phyloP scores from a whole-genome alignment of 2,888 invertebrate genomes.

The Vesta saturnalis region DNA sequence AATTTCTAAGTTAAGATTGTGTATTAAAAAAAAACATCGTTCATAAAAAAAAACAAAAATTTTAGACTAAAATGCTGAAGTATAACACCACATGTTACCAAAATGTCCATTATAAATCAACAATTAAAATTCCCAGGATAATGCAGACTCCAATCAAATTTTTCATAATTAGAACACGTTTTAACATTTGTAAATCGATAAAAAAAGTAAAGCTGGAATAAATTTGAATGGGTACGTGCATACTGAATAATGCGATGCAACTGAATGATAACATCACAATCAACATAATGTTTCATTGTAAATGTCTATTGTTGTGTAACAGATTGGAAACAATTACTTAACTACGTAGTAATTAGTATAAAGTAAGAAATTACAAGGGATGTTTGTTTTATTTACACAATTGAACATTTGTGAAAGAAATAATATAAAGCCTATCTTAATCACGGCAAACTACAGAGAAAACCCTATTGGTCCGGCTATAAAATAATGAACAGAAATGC shows the following conservation, averaged over 20 bases:
- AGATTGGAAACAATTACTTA: background rate
- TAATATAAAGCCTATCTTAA: conserved; percentile 21
- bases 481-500: conserved; percentile 45
- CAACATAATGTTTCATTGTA: background rate
- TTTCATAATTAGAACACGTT: conserved; percentile 22
- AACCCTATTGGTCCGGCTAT: conserved; percentile 36
- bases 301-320: conserved; percentile 8
- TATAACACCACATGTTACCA: background rate
- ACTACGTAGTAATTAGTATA: background rate
- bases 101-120: conserved; percentile 14
- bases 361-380: background rate
- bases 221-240: conserved; percentile 9
- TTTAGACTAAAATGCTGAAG: background rate
- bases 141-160: conserved; percentile 7
- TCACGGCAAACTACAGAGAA: conserved; percentile 20
- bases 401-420: background rate
- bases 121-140: conserved; percentile 18
- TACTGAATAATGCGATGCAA: conserved; percentile 9
- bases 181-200: conserved; percentile 21
- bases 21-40: background rate
- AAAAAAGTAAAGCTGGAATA: conserved; percentile 7
- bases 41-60: background rate
- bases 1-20: too few relatives aligned
- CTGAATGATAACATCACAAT: background rate
- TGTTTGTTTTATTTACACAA: too few relatives aligned